Percentiles rank a stretch among this genome's conserved stretches.
Conservation (phyloP, 2,797 vertebrate species). For the Acanthornis magna region DNA sequence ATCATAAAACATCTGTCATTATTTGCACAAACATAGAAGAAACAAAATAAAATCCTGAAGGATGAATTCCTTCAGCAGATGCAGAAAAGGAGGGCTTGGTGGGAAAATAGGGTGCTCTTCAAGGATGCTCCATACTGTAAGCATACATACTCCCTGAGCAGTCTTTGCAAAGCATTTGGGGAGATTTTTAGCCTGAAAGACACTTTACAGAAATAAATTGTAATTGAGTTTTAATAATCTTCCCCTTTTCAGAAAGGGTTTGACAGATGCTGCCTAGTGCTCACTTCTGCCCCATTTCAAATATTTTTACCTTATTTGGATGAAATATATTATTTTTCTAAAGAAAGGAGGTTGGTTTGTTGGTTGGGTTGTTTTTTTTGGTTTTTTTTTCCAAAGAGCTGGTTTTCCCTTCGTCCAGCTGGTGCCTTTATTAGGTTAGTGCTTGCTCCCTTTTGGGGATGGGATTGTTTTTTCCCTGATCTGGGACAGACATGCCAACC, state of each 20-base stretch:
- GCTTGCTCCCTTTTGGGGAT: slow-evolving; percentile 72
- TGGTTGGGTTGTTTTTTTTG: too few species aligned
- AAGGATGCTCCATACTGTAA: neutral
- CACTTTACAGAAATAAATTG: slow-evolving; percentile 72
- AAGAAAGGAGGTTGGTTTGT: slow-evolving; percentile 70
- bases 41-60: neutral
- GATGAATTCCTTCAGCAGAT: slow-evolving; percentile 12
- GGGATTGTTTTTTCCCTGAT: slow-evolving; percentile 68
- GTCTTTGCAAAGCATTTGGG: slow-evolving; percentile 9
- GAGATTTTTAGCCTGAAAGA: slow-evolving; percentile 60
- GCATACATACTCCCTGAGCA: neutral
- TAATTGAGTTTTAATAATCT: slow-evolving; percentile 74
- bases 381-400: slow-evolving; percentile 70
- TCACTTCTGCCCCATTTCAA: slow-evolving; percentile 82
- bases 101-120: neutral
- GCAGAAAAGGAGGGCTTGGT: neutral
- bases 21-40: neutral
- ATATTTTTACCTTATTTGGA: slow-evolving; percentile 89
- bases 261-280: slow-evolving; percentile 73
- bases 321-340: slow-evolving; percentile 86
- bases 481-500: slow-evolving; percentile 52
- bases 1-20: neutral
- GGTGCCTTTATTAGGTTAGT: slow-evolving; percentile 81
- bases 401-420: slow-evolving; percentile 73
- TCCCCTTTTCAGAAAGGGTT: slow-evolving; percentile 74